Base-by-base conservation (phyloP, 2,113 vertebrate genomes). In the Pelusios castaneus region DNA sequence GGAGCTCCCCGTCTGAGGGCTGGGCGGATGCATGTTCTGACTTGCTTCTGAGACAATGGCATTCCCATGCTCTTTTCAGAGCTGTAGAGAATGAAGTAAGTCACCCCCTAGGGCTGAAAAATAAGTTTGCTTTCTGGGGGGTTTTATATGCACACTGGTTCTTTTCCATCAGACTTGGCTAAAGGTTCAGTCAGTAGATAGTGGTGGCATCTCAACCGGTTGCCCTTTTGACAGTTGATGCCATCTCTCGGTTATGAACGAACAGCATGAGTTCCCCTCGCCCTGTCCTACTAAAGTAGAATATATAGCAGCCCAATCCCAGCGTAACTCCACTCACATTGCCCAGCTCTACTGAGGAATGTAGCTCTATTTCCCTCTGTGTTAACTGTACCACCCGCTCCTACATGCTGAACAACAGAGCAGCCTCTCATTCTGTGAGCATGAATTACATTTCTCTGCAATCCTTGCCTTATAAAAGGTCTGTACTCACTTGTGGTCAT, bases 401-500 rank as follows among this genome's bases (percentile, higher is more conserved):
- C 17, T 60, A 38, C 47, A 89, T 25, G 17, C 1, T 13, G 25
- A 89, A 77, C 38, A 77, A 45, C 78, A n/a, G 82, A 86, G 60
- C 70, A 11, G 1, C 19, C 82, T 22, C 25, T 56, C 9, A 51
- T 52, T 79, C 29, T 4, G 8, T 0, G 1, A 83, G 6, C 12
- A 10, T 21, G 89, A 7, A 13, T 4, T n/a, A 29, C 8, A 34
- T n/a, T 67, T 47, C 41, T 83, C 0, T 41, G 8, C 12, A 1
- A 0, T 60, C 51, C 0, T 4, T 31, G 38, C 3, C 16, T 25
- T 49, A 27, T 25, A 10, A 54, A 56, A 84, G 12, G 47, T 5
- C 89, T 38, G 56, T 19, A n/a, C n/a, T n/a, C n/a, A 22, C 63
- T 21, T n/a, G 7, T n/a, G 1, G 2, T 1, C 1, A 38, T 7